Evolutionary conservation across 2,797 vertebrate genomes (phyloP).

Genomic region (Cheirogaleus major): DNA sequence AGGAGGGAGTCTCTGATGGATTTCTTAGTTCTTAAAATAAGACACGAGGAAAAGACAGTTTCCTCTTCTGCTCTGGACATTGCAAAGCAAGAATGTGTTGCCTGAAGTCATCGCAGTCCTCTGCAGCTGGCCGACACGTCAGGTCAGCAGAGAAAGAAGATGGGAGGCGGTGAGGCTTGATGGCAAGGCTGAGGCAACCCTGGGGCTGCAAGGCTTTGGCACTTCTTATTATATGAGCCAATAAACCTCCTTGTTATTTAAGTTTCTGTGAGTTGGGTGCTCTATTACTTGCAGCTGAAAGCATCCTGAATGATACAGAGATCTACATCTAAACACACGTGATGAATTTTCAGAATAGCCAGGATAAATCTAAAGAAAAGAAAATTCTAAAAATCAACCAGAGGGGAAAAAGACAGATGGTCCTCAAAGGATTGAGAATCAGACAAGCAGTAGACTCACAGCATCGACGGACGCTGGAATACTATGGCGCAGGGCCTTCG

Average conservation of each 20-base stretch:
- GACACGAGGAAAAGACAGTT: not conserved
- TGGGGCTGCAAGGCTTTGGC: not conserved
- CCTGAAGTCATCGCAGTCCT: not conserved
- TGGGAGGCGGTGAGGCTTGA: not conserved
- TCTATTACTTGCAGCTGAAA: slow-evolving; percentile 23
- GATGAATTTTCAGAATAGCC: slow-evolving; percentile 4
- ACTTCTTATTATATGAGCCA: not conserved
- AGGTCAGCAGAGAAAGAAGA: not conserved
- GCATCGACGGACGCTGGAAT: not conserved
- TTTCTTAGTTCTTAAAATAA: not conserved
- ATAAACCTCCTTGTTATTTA: not conserved
- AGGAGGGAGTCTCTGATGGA: not conserved
- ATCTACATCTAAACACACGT: not conserved
- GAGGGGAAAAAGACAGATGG: not conserved
- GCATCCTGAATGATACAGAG: not conserved
- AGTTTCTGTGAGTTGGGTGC: not conserved
- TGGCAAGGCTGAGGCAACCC: not conserved
- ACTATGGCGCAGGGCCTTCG: not conserved
- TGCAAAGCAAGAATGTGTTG: not conserved
- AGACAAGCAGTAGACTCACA: not conserved
- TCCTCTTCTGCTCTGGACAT: not conserved
- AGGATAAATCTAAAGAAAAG: slow-evolving; percentile 32
- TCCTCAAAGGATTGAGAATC: not conserved
- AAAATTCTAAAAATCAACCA: not conserved
- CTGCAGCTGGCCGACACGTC: not conserved